These are phyloP conservation scores for Oenanthe oenanthe DNA, from an alignment of 2,113 vertebrate genomes.

Conservation along the genomic window DNA sequence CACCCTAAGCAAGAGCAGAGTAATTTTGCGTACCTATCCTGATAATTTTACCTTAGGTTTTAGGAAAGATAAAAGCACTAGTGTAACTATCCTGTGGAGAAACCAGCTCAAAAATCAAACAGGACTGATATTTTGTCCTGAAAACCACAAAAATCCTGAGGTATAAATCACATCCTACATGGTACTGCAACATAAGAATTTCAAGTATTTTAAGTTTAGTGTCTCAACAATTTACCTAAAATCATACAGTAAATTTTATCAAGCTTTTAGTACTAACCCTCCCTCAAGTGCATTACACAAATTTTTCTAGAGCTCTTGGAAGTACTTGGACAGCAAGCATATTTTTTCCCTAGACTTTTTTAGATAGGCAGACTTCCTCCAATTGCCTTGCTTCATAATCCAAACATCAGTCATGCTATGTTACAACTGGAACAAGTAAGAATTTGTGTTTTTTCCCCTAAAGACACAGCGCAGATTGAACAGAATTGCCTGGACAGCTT, in stretches of 20 bases:
- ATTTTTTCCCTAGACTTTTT: background rate
- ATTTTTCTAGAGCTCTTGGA: background rate
- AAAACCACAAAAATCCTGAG: background rate
- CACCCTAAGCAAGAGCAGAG: background rate
- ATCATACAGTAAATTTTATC: background rate
- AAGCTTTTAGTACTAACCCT: background rate
- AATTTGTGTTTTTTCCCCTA: background rate
- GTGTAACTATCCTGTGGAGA: background rate
- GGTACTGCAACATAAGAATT: background rate
- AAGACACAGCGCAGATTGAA: background rate
- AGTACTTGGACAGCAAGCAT: background rate
- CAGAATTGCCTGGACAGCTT: background rate
- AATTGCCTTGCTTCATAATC: background rate
- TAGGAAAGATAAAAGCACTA: background rate
- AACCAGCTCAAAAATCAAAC: background rate
- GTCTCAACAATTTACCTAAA: background rate
- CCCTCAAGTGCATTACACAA: background rate
- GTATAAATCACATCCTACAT: background rate
- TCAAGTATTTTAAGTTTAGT: background rate
- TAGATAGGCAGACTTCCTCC: background rate
- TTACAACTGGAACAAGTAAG: background rate
- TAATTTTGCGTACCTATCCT: background rate
- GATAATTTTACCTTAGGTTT: background rate
- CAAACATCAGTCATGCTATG: background rate
- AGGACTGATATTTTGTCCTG: background rate